These are phyloP conservation scores for Nasonia giraulti DNA, from an alignment of 1,140 invertebrate species.

Conservation along the genomic window DNA sequence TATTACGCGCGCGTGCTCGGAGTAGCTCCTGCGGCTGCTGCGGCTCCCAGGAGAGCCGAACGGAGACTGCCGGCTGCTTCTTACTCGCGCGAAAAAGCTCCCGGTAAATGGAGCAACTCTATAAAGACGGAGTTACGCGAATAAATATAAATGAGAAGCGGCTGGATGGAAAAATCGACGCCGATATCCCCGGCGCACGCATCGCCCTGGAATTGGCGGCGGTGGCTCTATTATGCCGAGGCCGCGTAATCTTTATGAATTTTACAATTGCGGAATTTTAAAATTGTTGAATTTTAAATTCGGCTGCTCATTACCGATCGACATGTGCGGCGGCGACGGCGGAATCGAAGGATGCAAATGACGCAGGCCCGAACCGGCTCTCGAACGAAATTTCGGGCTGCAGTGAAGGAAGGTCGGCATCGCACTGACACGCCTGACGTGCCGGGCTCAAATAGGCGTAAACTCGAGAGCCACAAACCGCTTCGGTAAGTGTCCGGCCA, in stretches of 20 bases:
- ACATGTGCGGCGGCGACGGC: conserved; percentile 33
- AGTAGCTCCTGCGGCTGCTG: conserved; percentile 2
- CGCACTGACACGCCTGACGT: conserved; percentile 8
- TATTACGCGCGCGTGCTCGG: conserved; percentile 36
- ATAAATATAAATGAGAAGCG: conserved; percentile 22
- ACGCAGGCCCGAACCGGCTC: not conserved
- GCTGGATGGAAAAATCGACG: too few relatives aligned
- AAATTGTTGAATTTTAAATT: too few relatives aligned
- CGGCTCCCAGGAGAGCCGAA: not conserved
- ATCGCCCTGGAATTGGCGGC: too few relatives aligned
- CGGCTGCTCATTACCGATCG: not conserved
- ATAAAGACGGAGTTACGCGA: conserved; percentile 57
- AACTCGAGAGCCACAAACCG: not conserved
- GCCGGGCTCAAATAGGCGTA: conserved; percentile 23
- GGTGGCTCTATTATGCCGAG: too few relatives aligned
- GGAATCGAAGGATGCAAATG: not conserved
- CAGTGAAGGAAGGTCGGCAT: not conserved
- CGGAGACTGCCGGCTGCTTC: conserved; percentile 34
- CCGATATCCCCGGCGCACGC: too few relatives aligned
- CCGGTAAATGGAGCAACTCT: conserved; percentile 65
- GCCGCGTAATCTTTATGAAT: too few relatives aligned
- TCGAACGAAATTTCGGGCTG: not conserved
- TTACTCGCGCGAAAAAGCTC: conserved; percentile 38
- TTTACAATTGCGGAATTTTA: too few relatives aligned
- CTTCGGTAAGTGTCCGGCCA: conserved; percentile 35